Evolutionary conservation across 92 coral and sea anemone species (phyloP).

Genomic region (Epizoanthus rinbou): DNA sequence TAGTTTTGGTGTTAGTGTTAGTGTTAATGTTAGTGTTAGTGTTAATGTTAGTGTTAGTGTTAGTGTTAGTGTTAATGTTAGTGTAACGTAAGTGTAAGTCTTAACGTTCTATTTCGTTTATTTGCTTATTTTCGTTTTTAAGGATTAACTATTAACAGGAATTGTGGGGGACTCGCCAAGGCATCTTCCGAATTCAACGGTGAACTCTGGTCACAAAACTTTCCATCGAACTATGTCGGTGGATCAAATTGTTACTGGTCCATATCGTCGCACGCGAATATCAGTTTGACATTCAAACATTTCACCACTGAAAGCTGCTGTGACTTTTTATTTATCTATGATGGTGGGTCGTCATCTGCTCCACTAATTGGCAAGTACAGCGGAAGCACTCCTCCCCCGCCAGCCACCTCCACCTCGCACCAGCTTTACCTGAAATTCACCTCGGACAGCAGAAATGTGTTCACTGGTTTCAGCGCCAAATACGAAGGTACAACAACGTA

Average conservation of each 20-base stretch:
- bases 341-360: background rate
- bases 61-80: too few relatives aligned
- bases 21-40: too few relatives aligned
- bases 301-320: background rate
- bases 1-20: too few relatives aligned
- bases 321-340: background rate
- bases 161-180: too few relatives aligned
- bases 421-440: conserved; percentile 1
- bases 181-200: background rate
- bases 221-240: background rate
- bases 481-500: conserved; percentile 2
- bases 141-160: background rate
- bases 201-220: background rate
- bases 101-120: too few relatives aligned
- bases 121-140: background rate
- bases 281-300: background rate
- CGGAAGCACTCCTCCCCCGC: background rate
- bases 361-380: background rate
- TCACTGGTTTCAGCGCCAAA: conserved; percentile 8
- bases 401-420: background rate
- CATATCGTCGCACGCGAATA: background rate
- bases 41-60: too few relatives aligned
- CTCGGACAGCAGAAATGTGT: background rate
- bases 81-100: too few relatives aligned
- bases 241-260: background rate